Conservation (phyloP, 2,113 vertebrate species). For the Eulacestoma nigropectus region DNA sequence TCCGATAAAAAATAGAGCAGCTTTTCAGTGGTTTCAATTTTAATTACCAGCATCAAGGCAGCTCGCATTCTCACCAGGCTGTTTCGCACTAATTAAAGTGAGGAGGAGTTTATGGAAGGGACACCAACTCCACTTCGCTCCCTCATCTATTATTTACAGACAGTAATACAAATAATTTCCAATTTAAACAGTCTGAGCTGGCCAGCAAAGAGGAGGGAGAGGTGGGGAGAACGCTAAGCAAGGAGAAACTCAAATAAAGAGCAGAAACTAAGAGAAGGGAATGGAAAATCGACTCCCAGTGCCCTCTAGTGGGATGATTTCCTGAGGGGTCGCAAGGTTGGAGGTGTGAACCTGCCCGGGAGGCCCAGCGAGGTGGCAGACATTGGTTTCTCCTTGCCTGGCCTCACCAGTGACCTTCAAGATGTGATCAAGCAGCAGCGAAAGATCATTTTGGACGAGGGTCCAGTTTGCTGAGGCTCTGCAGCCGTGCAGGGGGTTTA, state of each 20-base stretch:
- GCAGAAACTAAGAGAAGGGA: conserved; percentile 3
- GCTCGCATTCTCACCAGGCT: conserved; percentile 85
- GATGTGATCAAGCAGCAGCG: background rate
- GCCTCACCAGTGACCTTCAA: background rate
- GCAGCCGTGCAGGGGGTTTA: background rate
- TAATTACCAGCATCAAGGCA: conserved; percentile 90
- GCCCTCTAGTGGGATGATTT: conserved; percentile 49
- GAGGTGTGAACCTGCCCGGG: background rate
- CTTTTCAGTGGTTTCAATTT: conserved; percentile 87
- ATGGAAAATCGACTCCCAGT: conserved; percentile 57
- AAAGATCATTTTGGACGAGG: background rate
- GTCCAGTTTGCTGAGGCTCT: background rate
- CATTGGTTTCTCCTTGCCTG: background rate
- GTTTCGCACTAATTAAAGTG: conserved; percentile 92
- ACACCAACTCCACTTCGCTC: conserved; percentile 77
- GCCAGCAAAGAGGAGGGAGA: conserved; percentile 68
- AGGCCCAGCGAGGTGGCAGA: background rate
- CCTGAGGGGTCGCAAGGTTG: background rate
- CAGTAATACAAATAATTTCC: conserved; percentile 91
- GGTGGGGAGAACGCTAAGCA: conserved; percentile 9
- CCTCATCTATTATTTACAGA: conserved; percentile 92
- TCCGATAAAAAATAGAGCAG: conserved; percentile 91
- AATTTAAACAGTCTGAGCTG: conserved; percentile 85
- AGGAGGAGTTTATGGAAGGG: conserved; percentile 90
- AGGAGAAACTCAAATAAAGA: conserved; percentile 58